Conservation (phyloP, 2,888 invertebrate genomes). For the Cryptosula pallasiana region DNA sequence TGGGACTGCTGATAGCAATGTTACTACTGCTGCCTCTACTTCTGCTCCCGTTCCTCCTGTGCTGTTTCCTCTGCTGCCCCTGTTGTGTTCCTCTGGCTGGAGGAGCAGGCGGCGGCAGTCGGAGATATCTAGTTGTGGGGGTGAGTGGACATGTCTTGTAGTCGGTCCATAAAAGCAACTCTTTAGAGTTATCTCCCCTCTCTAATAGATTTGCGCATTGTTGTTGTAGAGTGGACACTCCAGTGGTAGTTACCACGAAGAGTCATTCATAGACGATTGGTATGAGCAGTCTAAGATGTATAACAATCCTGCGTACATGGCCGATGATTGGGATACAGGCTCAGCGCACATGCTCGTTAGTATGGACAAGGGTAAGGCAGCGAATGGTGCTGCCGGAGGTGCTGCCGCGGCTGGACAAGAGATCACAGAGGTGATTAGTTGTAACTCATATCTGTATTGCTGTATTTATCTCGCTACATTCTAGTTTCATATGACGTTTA, state of each 20-base stretch:
- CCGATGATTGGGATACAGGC: constrained; percentile 4
- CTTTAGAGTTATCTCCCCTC: too few species aligned
- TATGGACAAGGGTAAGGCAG: not conserved
- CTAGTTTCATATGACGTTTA: too few species aligned
- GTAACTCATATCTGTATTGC: too few species aligned
- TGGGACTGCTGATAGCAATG: constrained; percentile 12
- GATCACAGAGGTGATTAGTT: constrained; percentile 6
- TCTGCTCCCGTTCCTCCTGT: constrained; percentile 13
- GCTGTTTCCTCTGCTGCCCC: constrained; percentile 6
- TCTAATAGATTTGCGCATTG: too few species aligned
- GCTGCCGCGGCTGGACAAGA: not conserved
- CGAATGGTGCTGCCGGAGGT: not conserved
- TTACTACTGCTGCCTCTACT: not conserved
- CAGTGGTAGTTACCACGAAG: not conserved
- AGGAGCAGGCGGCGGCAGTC: not conserved
- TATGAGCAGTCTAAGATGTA: constrained; percentile 23
- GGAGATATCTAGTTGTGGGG: not conserved
- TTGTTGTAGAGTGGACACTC: not conserved
- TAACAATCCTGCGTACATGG: constrained; percentile 7
- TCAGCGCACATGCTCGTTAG: constrained; percentile 7
- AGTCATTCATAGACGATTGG: constrained; percentile 21
- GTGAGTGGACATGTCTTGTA: not conserved
- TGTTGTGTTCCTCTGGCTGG: not conserved
- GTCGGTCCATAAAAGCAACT: too few species aligned
- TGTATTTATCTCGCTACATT: too few species aligned